phyloP scores from a whole-genome alignment of 2,888 invertebrate species.

The Scaptomyza reducta region DNA sequence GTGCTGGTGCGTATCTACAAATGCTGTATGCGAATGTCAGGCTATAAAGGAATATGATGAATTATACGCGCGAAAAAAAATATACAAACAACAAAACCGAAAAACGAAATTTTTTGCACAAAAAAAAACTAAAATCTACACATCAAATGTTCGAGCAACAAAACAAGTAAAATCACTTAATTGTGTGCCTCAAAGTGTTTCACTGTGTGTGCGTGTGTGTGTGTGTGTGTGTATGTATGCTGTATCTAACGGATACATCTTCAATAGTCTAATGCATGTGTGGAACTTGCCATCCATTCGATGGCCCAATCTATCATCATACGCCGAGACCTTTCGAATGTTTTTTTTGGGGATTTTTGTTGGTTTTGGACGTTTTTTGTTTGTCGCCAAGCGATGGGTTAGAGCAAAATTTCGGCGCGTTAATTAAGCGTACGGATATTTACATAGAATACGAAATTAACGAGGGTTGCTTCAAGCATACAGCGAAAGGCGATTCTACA shows the following conservation, averaged over 20 bases:
- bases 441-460: constrained; percentile 30
- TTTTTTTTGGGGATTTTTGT: constrained; percentile 11
- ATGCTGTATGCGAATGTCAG: constrained; percentile 72
- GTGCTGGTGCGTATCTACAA: constrained; percentile 67
- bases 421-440: constrained; percentile 75
- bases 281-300: constrained; percentile 52
- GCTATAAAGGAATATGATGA: constrained; percentile 73
- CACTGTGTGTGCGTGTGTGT: constrained; percentile 14
- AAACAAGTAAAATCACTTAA: constrained; percentile 75
- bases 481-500: neutral
- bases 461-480: neutral
- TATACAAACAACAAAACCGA: constrained; percentile 6
- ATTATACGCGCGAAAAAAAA: constrained; percentile 55
- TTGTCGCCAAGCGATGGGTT: constrained; percentile 49
- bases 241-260: constrained; percentile 62
- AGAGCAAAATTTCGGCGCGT: constrained; percentile 43
- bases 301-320: constrained; percentile 50
- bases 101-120: constrained; percentile 54
- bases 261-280: constrained; percentile 63
- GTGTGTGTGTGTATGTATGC: constrained; percentile 23
- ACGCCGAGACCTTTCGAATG: constrained; percentile 42
- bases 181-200: constrained; percentile 61
- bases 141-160: constrained; percentile 58
- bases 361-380: constrained; percentile 23
- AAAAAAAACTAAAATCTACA: constrained; percentile 61